Base-by-base conservation (phyloP, 2,888 invertebrate species). In the Drosophila fungiperda region DNA sequence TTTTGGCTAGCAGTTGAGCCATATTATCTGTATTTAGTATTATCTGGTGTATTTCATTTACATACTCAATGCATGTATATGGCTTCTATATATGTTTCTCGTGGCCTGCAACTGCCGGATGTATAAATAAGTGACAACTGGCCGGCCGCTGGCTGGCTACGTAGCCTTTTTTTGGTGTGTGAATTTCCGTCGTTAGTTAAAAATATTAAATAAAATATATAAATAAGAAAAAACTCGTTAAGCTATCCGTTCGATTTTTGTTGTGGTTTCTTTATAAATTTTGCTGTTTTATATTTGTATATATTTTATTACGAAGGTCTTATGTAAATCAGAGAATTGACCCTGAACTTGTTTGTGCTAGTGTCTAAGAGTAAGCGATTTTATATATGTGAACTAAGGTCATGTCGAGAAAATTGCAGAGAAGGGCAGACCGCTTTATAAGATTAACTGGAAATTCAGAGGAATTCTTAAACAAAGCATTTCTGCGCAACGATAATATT, bases 51-150 rank as follows among this genome's bases (percentile, higher is more conserved):
- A 26, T 63, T 78, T 78, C 67, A 63, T 63, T 78, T 67, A 68
- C 75, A 59, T 60, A 53, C n/a, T n/a, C 40, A 50, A 40, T 42
- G 20, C 59, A 48, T 64, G 48, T 65, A 59, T 68, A 65, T 55
- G 53, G 26, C 35, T 64, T 58, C 38, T 54, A 29, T 76, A 55
- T 59, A 12, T 67, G 32, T 64, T 69, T 69, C 68, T 53, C 58
- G 38, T 68, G 29, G 52, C 40, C 23, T 76, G 70, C 66, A 82
- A 66, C 70, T 40, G 73, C 89, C 90, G 87, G 87, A 87, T 90
- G 89, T 79, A 87, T 86, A 90, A 90, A 90, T 88, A 87, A 83
- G 83, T 88, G 83, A 88, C 88, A 85, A 73, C 77, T 78, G 78
- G 70, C 68, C 72, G 78, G 70, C 68, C 72, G 83, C 59, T 78